Evolutionary conservation across 2,113 vertebrate species (phyloP).

Genomic region (Empidonax alnorum): DNA sequence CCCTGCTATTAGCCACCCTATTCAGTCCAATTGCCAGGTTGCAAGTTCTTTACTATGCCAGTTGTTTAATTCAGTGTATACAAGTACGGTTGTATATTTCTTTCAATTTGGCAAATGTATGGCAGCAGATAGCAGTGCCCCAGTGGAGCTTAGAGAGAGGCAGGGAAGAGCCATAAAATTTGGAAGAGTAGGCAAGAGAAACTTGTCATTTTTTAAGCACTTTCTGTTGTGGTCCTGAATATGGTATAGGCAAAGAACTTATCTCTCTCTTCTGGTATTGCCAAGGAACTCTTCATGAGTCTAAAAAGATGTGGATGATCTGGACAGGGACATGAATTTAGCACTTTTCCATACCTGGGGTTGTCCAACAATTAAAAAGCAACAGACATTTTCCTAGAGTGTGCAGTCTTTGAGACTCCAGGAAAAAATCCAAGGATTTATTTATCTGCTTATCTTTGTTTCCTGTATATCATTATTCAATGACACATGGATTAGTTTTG

Average conservation of each 20-base stretch:
- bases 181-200: not conserved
- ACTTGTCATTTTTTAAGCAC: not conserved
- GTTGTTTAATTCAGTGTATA: not conserved
- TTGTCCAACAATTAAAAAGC: not conserved
- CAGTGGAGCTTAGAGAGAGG: not conserved
- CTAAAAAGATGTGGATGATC: not conserved
- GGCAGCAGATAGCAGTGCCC: not conserved
- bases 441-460: conserved; percentile 9
- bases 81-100: not conserved
- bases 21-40: not conserved
- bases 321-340: not conserved
- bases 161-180: not conserved
- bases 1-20: not conserved
- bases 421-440: not conserved
- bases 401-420: not conserved
- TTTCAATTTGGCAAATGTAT: not conserved
- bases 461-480: not conserved
- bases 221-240: not conserved
- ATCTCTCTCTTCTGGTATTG: not conserved
- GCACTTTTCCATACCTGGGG: not conserved
- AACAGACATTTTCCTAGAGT: not conserved
- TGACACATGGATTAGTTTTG: conserved; percentile 23
- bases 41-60: not conserved
- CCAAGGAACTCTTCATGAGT: not conserved
- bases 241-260: not conserved